Evolutionary conservation across 2,888 invertebrate genomes (phyloP).

Genomic region (Hedya salicella): DNA sequence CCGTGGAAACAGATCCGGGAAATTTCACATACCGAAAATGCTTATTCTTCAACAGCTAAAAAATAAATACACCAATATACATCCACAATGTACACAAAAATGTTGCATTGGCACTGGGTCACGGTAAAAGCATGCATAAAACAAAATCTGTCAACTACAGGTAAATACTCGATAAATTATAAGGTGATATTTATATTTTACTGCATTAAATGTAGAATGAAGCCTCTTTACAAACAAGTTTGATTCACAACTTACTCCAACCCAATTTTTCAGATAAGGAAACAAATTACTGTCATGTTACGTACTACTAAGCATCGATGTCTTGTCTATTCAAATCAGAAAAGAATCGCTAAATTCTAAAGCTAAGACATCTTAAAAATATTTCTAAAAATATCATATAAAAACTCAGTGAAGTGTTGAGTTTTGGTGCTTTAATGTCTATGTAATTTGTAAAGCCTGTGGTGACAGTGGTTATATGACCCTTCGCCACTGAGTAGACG

Average conservation of each 20-base stretch:
- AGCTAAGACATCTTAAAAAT: neutral
- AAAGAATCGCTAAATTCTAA: neutral
- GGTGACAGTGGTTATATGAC: neutral
- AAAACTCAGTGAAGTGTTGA: neutral
- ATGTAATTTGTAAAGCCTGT: neutral
- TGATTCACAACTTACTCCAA: slow-evolving; percentile 1
- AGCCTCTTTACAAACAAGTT: slow-evolving; percentile 7
- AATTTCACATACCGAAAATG: slow-evolving; percentile 85
- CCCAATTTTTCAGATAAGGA: slow-evolving; percentile 17
- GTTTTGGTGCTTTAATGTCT: neutral
- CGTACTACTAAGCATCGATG: neutral
- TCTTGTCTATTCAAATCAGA: neutral
- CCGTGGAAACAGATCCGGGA: slow-evolving; percentile 82
- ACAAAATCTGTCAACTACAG: slow-evolving; percentile 30
- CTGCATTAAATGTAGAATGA: slow-evolving; percentile 9
- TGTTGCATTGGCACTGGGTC: slow-evolving; percentile 44
- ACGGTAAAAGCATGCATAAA: slow-evolving; percentile 43
- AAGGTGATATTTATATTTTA: slow-evolving; percentile 14
- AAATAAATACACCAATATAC: slow-evolving; percentile 83
- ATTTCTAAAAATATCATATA: neutral
- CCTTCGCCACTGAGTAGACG: neutral
- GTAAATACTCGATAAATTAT: slow-evolving; percentile 13
- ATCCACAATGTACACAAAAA: slow-evolving; percentile 69
- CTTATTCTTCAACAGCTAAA: slow-evolving; percentile 84
- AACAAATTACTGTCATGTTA: slow-evolving; percentile 8